Evolutionary conservation across 2,888 invertebrate genomes (phyloP), one percentile per base, ranked within the genome.

Genomic region (Macaria liturata): DNA sequence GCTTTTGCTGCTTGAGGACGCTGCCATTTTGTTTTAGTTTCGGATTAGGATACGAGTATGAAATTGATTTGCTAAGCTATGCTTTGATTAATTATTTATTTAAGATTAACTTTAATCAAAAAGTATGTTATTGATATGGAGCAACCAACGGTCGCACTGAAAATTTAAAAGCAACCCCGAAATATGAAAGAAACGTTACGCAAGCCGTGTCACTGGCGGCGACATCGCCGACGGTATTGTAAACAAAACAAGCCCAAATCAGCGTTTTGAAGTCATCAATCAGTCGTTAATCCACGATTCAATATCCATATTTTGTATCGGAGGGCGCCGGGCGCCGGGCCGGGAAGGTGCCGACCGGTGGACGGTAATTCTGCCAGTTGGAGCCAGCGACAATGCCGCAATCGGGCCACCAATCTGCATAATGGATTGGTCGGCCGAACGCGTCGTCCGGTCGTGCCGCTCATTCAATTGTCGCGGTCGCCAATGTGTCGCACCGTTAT

Each of bases 391-490:
- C 90, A 90, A 90, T 90, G 88, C 89, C 85, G 88, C 91, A 90
- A 90, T 90, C 90, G 88, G 86, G 74, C 80, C 79, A 80, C 78
- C 89, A 89, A 91, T 91, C 91, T 91, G 86, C 91, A 91, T 91
- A 91, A 90, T 90, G 88, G 91, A 91, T 91, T 89, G 91, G 85
- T 88, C 88, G 85, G 81, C 76, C 85, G 87, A 84, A 83, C 87
- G 86, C 83, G 77, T 75, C 80, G 81, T 84, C 87, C 88, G 85
- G 85, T 83, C 84, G 81, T 52, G 37, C 59, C 54, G 62, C 81
- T 90, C 90, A 90, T 90, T 89, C 89, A 90, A 91, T 91, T 91
- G 89, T 83, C 88, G 86, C 80, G 84, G 83, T 82, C 82, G 83
- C 70, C 88, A 81, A 86, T 88, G 87, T 86, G 86, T 82, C 84